A percentile compares a stretch with the other conserved stretches of the same genome.
These are phyloP conservation scores for Oreotragus oreotragus DNA, from an alignment of 2,113 vertebrate species.

Conservation along the genomic window DNA sequence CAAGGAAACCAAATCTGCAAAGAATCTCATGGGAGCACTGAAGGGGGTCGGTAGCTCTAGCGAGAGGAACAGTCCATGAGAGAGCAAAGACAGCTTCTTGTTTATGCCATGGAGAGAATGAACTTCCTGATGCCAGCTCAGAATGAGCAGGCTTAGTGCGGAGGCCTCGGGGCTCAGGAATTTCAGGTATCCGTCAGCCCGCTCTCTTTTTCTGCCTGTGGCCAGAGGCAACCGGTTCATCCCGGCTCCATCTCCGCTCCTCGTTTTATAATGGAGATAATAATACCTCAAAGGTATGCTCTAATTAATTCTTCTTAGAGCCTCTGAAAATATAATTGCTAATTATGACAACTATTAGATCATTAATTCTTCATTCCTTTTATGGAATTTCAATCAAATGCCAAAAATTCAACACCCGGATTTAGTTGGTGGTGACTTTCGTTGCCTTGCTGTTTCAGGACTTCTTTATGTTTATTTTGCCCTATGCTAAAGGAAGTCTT, in stretches of 20 bases:
- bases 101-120: neutral
- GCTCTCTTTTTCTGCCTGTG: neutral
- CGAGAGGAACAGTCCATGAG: neutral
- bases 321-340: conserved; percentile 53
- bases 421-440: neutral
- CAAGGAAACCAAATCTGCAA: conserved; percentile 55
- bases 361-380: conserved; percentile 49
- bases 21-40: conserved; percentile 37
- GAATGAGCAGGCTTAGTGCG: neutral
- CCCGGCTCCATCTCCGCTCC: neutral
- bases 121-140: neutral
- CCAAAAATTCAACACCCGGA: neutral
- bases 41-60: neutral
- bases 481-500: neutral
- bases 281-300: conserved; percentile 48
- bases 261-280: conserved; percentile 52
- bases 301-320: conserved; percentile 60
- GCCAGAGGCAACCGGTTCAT: neutral
- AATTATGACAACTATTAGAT: conserved; percentile 43
- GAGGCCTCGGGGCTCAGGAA: neutral
- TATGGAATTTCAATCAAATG: conserved; percentile 44
- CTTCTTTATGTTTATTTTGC: neutral
- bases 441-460: neutral
- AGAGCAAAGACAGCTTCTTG: neutral
- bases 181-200: neutral